Base-by-base conservation (phyloP, 2,113 vertebrate species). In the Lipophrys pholis region DNA sequence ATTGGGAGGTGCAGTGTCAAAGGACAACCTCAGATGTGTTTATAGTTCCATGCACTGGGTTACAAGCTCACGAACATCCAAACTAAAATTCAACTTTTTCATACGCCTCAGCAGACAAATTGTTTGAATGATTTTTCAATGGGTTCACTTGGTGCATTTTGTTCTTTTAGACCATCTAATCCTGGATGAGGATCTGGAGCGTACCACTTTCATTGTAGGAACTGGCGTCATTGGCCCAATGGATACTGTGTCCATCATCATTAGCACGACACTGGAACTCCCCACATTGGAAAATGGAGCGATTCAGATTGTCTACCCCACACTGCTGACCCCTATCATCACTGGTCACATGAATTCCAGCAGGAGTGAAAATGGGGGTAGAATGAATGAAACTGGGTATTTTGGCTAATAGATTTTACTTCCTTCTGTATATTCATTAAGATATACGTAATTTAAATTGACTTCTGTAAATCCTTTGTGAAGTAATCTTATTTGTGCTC, bases 121-220 rank as follows among this genome's bases (percentile, higher is more conserved):
- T 30, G 21, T 30, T 30, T 30, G 21, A 30, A 30, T 30, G 2
- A 30, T 2, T 30, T 30, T 30, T 30, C 4, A n/a, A 4, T 30
- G 21, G 2, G 21, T 2, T 30, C 2, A 30, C 21, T 30, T 30
- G 21, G 21, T 30, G 21, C 4, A 30, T 81, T 81, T 78, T 17
- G 15, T 48, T 76, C 21, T 30, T 85, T 76, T 65, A 99, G 98
- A 97, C 81, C 97, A 99, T 84, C 91, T 99, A 0, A 93, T 99
- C 71, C 90, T 99, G 85, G 96, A 99, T 0, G 95, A 97, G 85
- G 96, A 97, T 11, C 82, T 93, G 43, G 96, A 97, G 68, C 93
- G 90, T 60, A 95, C 93, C 70, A 96, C 95, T 5, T 96, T 99
- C 75, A 86, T 97, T 15, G 85, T 98, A 17, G 90, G 92, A 74